Percentiles rank a stretch among this genome's conserved stretches.
phyloP scores from a whole-genome alignment of 2,797 vertebrate genomes.

The Macrochelys suwanniensis region DNA sequence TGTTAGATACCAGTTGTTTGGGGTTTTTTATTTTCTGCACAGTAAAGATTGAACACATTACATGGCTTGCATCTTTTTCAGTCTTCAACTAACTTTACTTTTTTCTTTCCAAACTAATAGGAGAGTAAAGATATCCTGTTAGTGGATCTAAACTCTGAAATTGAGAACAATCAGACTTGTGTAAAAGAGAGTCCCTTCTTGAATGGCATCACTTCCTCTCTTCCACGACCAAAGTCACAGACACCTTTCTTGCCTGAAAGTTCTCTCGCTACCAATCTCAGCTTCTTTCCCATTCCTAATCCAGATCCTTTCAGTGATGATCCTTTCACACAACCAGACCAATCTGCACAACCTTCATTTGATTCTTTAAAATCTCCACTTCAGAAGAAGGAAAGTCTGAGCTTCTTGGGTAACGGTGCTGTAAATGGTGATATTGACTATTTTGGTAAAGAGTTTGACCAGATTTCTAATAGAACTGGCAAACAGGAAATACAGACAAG shows the following conservation, averaged over 20 bases:
- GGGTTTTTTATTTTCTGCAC: constrained; percentile 24
- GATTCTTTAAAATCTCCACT: constrained; percentile 79
- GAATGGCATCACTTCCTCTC: constrained; percentile 83
- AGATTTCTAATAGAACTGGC: constrained; percentile 89
- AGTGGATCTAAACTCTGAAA: constrained; percentile 96
- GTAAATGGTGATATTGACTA: constrained; percentile 84
- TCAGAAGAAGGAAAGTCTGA: constrained; percentile 79
- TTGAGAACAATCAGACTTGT: constrained; percentile 95
- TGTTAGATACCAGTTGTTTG: background rate
- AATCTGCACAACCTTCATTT: constrained; percentile 79
- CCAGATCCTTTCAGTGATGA: constrained; percentile 94
- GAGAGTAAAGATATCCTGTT: constrained; percentile 95
- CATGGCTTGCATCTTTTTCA: background rate
- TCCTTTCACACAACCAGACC: constrained; percentile 85
- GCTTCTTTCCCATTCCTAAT: constrained; percentile 92
- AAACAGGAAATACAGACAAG: constrained; percentile 85
- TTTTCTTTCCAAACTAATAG: constrained; percentile 88
- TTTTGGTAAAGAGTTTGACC: constrained; percentile 88
- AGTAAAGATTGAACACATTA: background rate
- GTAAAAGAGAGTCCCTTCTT: constrained; percentile 90
- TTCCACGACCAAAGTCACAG: constrained; percentile 84
- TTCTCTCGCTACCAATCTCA: constrained; percentile 88
- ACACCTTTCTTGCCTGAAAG: constrained; percentile 84
- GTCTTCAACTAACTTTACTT: constrained; percentile 51
- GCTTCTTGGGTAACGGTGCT: constrained; percentile 77